Evolutionary conservation across 2,113 vertebrate species (phyloP), one percentile per base, ranked within the genome.

Genomic region (Perca flavescens): DNA sequence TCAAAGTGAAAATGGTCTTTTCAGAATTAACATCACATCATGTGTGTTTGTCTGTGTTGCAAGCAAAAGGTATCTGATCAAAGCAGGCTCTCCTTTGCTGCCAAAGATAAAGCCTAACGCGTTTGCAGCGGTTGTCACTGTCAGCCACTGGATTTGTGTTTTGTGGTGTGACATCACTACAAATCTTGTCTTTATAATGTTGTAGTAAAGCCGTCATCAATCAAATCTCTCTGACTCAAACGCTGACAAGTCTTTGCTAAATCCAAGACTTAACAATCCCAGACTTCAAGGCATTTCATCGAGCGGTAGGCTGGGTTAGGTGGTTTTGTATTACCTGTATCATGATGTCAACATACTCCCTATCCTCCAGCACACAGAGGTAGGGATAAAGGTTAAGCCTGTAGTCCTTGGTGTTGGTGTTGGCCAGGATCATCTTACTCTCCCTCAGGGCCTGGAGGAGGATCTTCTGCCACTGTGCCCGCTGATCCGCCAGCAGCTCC

Each of bases 301-400:
- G 65, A 77, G 61, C 0, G 0, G 25, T 0, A 21, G 63, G 19
- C 58, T 62, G 36, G 28, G 67, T 54, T 83, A 31, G 43, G 53
- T 61, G 82, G 68, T 56, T 46, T 46, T 84, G 62, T 89, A n/a
- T 91, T 93, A 98, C 97, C 96, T 97, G 95, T 71, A 98, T 47
- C 97, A 98, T 96, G 87, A 97, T 96, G 87, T 93, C 94, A 58
- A 97, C 95, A 0, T 97, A 98, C 28, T 97, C 96, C 19, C 78
- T 52, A 10, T 99, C 97, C 0, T 93, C 86, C 77, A 99, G 93
- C 87, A 98, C 85, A 62, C 96, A 97, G 54, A 99, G 91, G 91
- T 96, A 97, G 0, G 98, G 97, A 88, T 97, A 97, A 15, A 99
- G 83, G 16, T 83, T 58, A 9, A 88, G 89, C 80, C 19, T 90